Percentiles rank a stretch among this genome's conserved stretches.
Conservation (phyloP, 2,113 vertebrate species). For the Tautogolabrus adspersus region DNA sequence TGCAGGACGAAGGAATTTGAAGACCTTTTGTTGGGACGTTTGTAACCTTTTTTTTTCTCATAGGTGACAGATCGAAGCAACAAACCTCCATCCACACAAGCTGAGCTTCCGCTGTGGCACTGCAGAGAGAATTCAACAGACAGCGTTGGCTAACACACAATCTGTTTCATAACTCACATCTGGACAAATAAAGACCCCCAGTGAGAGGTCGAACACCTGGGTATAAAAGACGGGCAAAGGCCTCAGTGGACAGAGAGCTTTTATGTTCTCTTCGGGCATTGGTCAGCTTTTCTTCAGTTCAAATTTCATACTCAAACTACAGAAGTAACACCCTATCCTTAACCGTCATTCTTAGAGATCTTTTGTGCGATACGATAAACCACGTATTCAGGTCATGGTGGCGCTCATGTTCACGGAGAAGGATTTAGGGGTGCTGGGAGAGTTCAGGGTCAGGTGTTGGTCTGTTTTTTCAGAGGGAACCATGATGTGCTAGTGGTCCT, state of each 20-base stretch:
- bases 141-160: constrained; percentile 1
- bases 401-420: constrained; percentile 72
- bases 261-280: constrained; percentile 5
- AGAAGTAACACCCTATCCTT: neutral
- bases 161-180: constrained; percentile 73
- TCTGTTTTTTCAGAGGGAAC: constrained; percentile 18
- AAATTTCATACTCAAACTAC: constrained; percentile 36
- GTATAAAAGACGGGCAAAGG: constrained; percentile 6
- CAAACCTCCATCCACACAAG: neutral
- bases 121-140: constrained; percentile 61
- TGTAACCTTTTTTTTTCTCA: neutral
- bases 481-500: neutral
- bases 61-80: neutral
- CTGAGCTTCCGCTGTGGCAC: constrained; percentile 37
- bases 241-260: neutral
- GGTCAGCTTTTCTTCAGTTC: neutral
- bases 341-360: constrained; percentile 64
- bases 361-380: constrained; percentile 67
- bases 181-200: constrained; percentile 54
- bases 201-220: constrained; percentile 44
- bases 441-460: constrained; percentile 23
- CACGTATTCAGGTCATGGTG: constrained; percentile 81
- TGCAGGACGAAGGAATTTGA: constrained; percentile 51
- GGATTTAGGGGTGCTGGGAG: constrained; percentile 35
- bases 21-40: neutral